Conservation (phyloP, 1,140 invertebrate species). For the Brevipalpus yothersi region DNA sequence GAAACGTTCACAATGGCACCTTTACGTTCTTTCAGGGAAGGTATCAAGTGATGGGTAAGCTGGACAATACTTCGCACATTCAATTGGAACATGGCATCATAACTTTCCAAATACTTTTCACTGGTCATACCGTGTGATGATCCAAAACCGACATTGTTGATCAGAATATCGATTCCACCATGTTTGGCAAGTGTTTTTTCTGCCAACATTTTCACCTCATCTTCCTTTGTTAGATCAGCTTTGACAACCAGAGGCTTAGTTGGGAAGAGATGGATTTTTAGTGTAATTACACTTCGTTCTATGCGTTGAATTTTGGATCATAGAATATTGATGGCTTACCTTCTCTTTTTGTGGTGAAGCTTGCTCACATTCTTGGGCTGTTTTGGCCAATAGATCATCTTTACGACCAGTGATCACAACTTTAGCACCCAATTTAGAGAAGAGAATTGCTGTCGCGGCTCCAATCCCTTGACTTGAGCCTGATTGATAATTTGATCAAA, state of each 20-base stretch:
- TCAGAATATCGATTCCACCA: background rate
- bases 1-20: conserved; percentile 2
- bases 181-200: background rate
- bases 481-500: background rate
- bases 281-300: too few relatives aligned
- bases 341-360: background rate
- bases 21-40: background rate
- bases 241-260: background rate
- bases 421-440: conserved; percentile 39
- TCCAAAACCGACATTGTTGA: conserved; percentile 2
- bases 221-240: background rate
- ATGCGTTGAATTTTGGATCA: background rate
- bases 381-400: conserved; percentile 31
- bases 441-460: conserved; percentile 43
- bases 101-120: background rate
- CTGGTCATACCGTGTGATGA: background rate
- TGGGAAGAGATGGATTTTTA: background rate
- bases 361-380: conserved; percentile 30
- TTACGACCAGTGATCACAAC: conserved; percentile 49
- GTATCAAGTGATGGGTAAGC: background rate
- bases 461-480: conserved; percentile 58
- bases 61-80: conserved; percentile 1
- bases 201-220: background rate
- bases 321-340: background rate
- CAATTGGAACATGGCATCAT: background rate